These are phyloP conservation scores for Oceanodroma leucorhoa DNA, from an alignment of 2,797 vertebrate species.

Conservation along the genomic window DNA sequence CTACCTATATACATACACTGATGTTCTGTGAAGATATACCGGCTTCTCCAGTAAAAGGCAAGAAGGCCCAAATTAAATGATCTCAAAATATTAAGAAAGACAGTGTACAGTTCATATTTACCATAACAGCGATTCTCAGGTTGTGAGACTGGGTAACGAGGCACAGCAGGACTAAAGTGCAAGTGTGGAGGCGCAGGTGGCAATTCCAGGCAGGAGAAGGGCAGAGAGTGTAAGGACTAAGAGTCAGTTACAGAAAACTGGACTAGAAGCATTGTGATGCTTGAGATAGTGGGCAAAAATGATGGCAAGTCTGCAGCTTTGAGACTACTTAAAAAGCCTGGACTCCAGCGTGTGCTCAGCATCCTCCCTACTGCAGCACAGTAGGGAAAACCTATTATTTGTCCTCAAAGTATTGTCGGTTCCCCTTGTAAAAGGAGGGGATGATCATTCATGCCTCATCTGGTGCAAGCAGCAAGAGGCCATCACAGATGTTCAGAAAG, in stretches of 20 bases:
- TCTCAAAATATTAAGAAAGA: background rate
- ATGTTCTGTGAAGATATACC: background rate
- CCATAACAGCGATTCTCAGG: background rate
- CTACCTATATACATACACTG: no score
- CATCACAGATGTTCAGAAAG: background rate
- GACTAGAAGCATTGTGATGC: background rate
- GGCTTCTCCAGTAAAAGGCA: background rate
- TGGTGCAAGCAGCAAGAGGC: background rate
- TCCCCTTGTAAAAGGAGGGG: background rate
- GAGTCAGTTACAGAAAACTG: background rate
- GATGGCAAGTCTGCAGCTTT: background rate
- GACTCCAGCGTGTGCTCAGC: background rate
- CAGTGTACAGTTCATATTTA: background rate
- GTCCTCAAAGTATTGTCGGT: background rate
- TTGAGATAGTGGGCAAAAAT: background rate
- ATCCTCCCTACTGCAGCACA: rapidly evolving
- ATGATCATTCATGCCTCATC: background rate
- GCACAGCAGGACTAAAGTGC: background rate
- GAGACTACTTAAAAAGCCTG: background rate
- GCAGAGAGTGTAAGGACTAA: background rate
- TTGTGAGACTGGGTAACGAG: background rate
- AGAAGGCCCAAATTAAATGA: background rate
- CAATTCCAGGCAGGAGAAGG: background rate
- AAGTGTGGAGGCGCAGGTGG: background rate
- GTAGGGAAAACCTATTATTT: background rate